Percentiles rank a stretch among this genome's conserved stretches.
Evolutionary conservation across 2,888 invertebrate species (phyloP).

Genomic region (Parochlus steinenii): DNA sequence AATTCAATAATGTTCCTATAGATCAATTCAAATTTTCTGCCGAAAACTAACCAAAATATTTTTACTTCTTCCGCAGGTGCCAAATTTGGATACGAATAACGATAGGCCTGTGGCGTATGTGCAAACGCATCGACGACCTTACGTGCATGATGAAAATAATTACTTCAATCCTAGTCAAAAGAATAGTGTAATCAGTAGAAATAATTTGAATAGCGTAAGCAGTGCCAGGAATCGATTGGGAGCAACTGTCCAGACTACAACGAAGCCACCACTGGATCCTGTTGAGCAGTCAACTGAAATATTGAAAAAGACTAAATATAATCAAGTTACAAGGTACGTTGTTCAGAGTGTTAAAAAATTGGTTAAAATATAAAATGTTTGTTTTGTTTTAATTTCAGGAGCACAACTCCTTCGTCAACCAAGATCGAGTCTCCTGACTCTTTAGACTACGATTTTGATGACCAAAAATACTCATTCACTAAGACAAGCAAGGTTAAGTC

Average conservation of each 20-base stretch:
- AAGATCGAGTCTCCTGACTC: not conserved
- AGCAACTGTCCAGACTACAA: not conserved
- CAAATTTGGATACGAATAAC: too few species aligned
- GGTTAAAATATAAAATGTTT: not conserved
- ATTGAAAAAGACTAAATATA: constrained; percentile 9
- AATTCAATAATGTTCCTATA: not conserved
- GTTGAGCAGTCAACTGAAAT: too few species aligned
- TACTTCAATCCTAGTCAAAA: not conserved
- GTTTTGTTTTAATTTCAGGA: constrained; percentile 6
- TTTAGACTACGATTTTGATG: constrained; percentile 5
- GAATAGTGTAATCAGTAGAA: not conserved
- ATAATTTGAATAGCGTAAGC: not conserved
- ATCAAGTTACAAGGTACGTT: constrained; percentile 8
- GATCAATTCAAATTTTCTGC: too few species aligned
- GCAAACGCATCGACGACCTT: too few species aligned
- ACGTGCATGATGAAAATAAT: too few species aligned
- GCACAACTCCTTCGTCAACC: constrained; percentile 10
- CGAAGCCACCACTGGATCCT: too few species aligned
- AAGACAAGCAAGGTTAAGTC: constrained; percentile 11
- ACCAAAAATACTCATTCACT: constrained; percentile 10
- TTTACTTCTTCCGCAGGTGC: too few species aligned
- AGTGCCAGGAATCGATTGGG: not conserved
- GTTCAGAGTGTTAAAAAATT: not conserved
- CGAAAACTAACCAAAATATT: too few species aligned
- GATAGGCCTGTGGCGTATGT: too few species aligned